Evolutionary conservation across 2,888 invertebrate species (phyloP).

Genomic region (Oligia strigilis): DNA sequence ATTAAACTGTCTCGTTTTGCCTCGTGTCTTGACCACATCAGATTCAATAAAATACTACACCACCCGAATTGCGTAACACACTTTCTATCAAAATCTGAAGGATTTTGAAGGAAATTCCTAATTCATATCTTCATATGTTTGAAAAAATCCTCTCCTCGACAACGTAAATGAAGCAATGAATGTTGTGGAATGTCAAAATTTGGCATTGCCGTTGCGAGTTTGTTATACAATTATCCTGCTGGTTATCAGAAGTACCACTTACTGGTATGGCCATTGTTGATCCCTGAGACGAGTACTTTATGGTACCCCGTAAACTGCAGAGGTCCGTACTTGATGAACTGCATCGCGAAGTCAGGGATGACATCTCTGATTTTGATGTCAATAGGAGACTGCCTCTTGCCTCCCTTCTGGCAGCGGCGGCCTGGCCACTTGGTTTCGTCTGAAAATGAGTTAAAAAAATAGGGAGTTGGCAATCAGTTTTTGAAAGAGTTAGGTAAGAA

Average conservation of each 20-base stretch:
- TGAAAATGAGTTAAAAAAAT: slow-evolving; percentile 52
- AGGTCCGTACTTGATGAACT: slow-evolving; percentile 79
- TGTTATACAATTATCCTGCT: not conserved
- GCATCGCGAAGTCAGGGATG: slow-evolving; percentile 72
- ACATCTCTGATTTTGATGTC: slow-evolving; percentile 79
- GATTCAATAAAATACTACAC: not conserved
- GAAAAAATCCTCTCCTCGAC: no score
- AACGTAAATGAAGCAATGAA: no score
- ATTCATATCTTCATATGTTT: no score
- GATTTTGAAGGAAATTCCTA: no score
- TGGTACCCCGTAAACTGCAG: slow-evolving; percentile 91
- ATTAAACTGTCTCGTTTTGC: no score
- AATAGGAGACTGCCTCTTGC: slow-evolving; percentile 84
- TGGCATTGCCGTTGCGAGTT: not conserved
- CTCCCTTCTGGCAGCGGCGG: slow-evolving; percentile 75
- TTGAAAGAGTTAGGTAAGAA: not conserved
- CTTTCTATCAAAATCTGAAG: no score
- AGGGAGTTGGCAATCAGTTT: not conserved
- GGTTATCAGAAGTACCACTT: slow-evolving; percentile 56
- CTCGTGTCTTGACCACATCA: no score
- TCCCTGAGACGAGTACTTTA: slow-evolving; percentile 86
- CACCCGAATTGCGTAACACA: not conserved
- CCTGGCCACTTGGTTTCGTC: slow-evolving; percentile 83
- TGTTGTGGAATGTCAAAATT: not conserved
- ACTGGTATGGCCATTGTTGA: slow-evolving; percentile 94